A percentile compares a stretch with the other conserved stretches of the same genome.
Conservation (phyloP, 2,888 invertebrate species). For the Melinaea marsaeus region DNA sequence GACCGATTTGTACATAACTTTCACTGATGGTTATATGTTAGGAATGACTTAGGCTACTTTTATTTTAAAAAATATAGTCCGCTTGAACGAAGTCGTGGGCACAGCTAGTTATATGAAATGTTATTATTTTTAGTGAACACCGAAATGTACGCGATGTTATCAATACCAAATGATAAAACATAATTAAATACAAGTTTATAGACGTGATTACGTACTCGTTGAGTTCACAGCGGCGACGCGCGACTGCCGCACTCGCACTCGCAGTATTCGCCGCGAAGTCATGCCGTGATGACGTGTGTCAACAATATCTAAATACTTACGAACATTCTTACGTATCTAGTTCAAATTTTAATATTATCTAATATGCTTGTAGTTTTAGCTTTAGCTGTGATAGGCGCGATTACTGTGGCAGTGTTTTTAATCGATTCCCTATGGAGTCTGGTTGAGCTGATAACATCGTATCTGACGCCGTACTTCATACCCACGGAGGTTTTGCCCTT, state of each 20-base stretch:
- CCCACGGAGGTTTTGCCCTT: conserved; percentile 79
- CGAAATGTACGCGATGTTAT: no score
- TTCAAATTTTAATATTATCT: conserved; percentile 10
- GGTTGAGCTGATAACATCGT: conserved; percentile 76
- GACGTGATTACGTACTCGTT: no score
- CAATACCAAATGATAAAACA: no score
- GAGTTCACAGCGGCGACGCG: not conserved
- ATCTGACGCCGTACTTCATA: conserved; percentile 82
- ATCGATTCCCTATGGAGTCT: conserved; percentile 80
- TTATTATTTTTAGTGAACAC: no score
- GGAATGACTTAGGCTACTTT: no score
- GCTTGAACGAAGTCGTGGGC: no score
- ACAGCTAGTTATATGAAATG: no score
- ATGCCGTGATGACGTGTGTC: conserved; percentile 37
- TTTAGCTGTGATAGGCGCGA: conserved; percentile 72
- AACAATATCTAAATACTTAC: conserved; percentile 17
- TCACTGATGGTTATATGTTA: no score
- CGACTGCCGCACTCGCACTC: conserved; percentile 23
- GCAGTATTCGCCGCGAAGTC: conserved; percentile 41
- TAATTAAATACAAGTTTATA: no score
- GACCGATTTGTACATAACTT: no score
- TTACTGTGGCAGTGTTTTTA: conserved; percentile 67
- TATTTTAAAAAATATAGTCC: no score
- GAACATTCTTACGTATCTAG: conserved; percentile 18
- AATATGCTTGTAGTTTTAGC: conserved; percentile 12